Evolutionary conservation across 2,113 vertebrate species (phyloP), one percentile per base, ranked within the genome.

Genomic region (Barbus barbus): DNA sequence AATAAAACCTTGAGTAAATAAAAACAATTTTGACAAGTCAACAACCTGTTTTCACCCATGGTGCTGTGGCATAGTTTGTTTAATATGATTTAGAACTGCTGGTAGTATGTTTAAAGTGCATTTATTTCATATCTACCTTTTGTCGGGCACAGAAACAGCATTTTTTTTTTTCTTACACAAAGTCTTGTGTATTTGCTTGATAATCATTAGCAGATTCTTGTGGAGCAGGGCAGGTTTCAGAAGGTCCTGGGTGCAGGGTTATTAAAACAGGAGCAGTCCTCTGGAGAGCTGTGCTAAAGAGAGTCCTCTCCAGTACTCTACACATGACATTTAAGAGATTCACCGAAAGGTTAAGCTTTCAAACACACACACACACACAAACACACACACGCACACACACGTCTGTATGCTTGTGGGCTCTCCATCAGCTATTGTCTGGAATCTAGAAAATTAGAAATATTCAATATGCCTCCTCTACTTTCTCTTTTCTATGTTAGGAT

Each of bases 81-180:
- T 71, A 36, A 71, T 1, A 71, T 71, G 1, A n/a, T 71, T 41
- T 13, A 41, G 4, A 71, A n/a, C 20, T 69, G 20, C 20, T 6
- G 67, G 4, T 71, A 31, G 6, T 31, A 65, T 60, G 61, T 16
- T 18, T 18, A 63, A 56, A 63, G 13, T 63, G 60, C 5, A 28
- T 31, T 63, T 90, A 91, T 87, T 91, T 90, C 90, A 84, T n/a
- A n/a, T n/a, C n/a, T n/a, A n/a, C n/a, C 11, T 28, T 28, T 20
- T 44, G 20, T 1, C 41, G 0, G 8, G 13, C 18, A 20, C 9
- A 36, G 33, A 38, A 5, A 8, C 26, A 65, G 18, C n/a, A 4
- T 16, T 46, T 44, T 26, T 38, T 38, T 38, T 36, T 38, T 48
- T 48, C 13, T 74, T 46, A 48, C 24, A 20, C 7, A 18, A 28